Evolutionary conservation across 2,113 vertebrate species (phyloP).

Genomic region (Gymnocephalus cernua): DNA sequence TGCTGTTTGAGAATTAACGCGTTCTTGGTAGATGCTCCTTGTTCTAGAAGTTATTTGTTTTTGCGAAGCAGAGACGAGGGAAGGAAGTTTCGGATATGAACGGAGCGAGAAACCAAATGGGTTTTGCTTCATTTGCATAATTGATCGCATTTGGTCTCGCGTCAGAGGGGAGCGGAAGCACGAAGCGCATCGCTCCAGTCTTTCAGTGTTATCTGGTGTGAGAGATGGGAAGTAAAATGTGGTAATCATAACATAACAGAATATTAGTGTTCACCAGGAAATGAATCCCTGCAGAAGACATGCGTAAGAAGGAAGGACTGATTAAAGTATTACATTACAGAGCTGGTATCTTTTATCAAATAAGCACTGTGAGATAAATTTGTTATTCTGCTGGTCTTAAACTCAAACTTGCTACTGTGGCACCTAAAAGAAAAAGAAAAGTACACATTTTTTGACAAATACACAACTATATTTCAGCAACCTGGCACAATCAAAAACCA

Average conservation of each 20-base stretch:
- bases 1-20: conserved; percentile 19
- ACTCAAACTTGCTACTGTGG: conserved; percentile 1
- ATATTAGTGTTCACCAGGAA: conserved; percentile 57
- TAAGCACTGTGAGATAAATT: conserved; percentile 8
- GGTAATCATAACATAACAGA: conserved; percentile 61
- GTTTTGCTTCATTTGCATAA: conserved; percentile 61
- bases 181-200: background rate
- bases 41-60: conserved; percentile 59
- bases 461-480: conserved; percentile 3
- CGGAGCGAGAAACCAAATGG: conserved; percentile 43
- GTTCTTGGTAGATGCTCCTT: conserved; percentile 30
- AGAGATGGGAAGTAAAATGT: conserved; percentile 50
- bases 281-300: conserved; percentile 47
- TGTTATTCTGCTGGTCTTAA: background rate
- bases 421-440: background rate
- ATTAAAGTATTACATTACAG: conserved; percentile 54
- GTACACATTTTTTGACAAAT: background rate
- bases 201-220: conserved; percentile 33
- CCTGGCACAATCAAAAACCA: background rate
- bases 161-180: conserved; percentile 45
- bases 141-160: conserved; percentile 51
- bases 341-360: conserved; percentile 29
- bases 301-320: conserved; percentile 35
- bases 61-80: conserved; percentile 8
- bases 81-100: conserved; percentile 50